These are phyloP conservation scores for Melangyna quadrimaculata DNA, from an alignment of 2,888 invertebrate genomes.

Conservation along the genomic window DNA sequence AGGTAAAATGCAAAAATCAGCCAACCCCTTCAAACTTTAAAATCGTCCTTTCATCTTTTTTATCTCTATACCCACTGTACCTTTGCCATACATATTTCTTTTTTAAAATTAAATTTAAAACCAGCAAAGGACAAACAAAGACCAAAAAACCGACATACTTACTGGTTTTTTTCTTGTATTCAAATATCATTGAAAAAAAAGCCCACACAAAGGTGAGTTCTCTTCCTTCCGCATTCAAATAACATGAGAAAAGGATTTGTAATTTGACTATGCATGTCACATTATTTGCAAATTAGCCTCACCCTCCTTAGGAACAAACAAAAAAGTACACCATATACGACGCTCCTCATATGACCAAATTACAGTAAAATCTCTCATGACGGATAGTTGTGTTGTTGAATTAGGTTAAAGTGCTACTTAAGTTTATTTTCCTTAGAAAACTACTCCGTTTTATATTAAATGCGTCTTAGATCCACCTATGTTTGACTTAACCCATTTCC, in stretches of 20 bases:
- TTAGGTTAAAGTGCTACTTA: no score
- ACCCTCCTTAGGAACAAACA: background rate
- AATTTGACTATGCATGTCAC: slow-evolving; percentile 71
- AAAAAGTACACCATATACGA: slow-evolving; percentile 24
- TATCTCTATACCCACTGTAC: background rate
- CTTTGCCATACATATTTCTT: slow-evolving; percentile 17
- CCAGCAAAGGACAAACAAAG: slow-evolving; percentile 67
- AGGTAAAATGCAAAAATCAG: slow-evolving; percentile 44
- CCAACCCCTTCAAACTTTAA: slow-evolving; percentile 64
- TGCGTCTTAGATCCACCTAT: no score
- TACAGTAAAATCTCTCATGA: background rate
- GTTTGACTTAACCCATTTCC: no score
- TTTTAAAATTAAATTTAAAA: slow-evolving; percentile 66
- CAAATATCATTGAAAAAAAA: slow-evolving; percentile 4
- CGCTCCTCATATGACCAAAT: background rate
- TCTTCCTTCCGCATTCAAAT: slow-evolving; percentile 26
- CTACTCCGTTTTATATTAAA: no score
- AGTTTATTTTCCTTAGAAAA: no score
- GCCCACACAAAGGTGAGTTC: slow-evolving; percentile 51
- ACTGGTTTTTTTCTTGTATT: background rate
- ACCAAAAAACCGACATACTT: slow-evolving; percentile 41
- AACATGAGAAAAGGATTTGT: slow-evolving; percentile 58
- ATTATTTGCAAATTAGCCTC: slow-evolving; percentile 71
- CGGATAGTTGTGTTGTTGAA: background rate
- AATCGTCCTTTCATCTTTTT: slow-evolving; percentile 54